A percentile compares a stretch with the other conserved stretches of the same genome.
These are phyloP conservation scores for Syrmaticus mikado DNA, from an alignment of 2,113 vertebrate species.

Conservation along the genomic window DNA sequence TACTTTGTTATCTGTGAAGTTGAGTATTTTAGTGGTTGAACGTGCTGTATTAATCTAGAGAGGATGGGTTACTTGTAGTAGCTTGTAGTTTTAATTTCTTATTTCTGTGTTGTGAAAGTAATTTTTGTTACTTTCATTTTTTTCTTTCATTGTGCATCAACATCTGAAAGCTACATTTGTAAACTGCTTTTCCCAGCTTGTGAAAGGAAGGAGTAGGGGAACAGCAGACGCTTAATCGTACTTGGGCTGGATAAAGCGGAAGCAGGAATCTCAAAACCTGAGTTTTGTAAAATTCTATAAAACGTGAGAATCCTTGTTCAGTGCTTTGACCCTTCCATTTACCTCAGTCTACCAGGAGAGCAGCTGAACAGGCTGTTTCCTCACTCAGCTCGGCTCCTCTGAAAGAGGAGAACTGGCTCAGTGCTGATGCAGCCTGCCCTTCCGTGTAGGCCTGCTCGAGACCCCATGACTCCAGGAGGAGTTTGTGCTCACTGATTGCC, in stretches of 20 bases:
- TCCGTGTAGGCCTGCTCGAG: background rate
- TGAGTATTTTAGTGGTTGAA: background rate
- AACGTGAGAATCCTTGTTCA: background rate
- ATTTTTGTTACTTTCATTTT: background rate
- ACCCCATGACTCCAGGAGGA: rapidly evolving
- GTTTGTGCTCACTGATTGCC: background rate
- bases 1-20: background rate
- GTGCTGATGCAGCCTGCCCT: background rate
- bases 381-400: background rate
- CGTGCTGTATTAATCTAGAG: background rate
- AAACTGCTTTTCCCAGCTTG: background rate
- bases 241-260: background rate
- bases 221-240: rapidly evolving
- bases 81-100: background rate
- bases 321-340: background rate
- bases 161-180: background rate
- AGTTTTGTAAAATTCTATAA: background rate
- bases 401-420: background rate
- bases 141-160: background rate
- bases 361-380: background rate
- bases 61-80: background rate
- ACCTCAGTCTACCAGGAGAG: background rate
- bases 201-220: background rate
- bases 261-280: background rate
- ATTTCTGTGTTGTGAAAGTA: background rate